Evolutionary conservation across 2,888 invertebrate species (phyloP).

Genomic region (Argyresthia albistria): DNA sequence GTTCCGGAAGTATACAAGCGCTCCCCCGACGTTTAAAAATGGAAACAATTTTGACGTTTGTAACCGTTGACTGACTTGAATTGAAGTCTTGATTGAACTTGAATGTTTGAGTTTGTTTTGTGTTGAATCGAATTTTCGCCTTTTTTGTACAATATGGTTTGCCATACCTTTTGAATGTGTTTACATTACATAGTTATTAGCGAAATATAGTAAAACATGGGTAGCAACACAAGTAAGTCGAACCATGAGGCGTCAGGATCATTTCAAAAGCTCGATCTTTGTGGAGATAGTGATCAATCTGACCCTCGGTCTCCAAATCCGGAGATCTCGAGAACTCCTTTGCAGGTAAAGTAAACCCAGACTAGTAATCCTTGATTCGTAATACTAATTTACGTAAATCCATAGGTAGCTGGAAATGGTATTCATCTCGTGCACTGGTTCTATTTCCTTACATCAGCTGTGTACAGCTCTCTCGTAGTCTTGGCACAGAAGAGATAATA

Average conservation of each 20-base stretch:
- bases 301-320: constrained; percentile 76
- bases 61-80: too few species aligned
- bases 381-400: too few species aligned
- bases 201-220: constrained; percentile 27
- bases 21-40: too few species aligned
- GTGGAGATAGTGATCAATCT: constrained; percentile 20
- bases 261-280: constrained; percentile 29
- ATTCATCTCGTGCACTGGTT: background rate
- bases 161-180: too few species aligned
- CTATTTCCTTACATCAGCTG: background rate
- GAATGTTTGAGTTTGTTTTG: too few species aligned
- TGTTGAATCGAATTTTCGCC: too few species aligned
- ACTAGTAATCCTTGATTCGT: background rate
- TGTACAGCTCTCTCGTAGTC: background rate
- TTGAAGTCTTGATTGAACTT: too few species aligned
- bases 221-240: constrained; percentile 54
- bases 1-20: too few species aligned
- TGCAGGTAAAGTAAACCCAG: constrained; percentile 55
- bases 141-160: too few species aligned
- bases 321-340: constrained; percentile 71
- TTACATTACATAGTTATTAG: too few species aligned
- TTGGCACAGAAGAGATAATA: too few species aligned
- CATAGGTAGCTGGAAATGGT: background rate
- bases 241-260: constrained; percentile 30
- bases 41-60: too few species aligned